Evolutionary conservation across 2,888 invertebrate species (phyloP), one percentile per base, ranked within the genome.

Genomic region (Tineola bisselliella): DNA sequence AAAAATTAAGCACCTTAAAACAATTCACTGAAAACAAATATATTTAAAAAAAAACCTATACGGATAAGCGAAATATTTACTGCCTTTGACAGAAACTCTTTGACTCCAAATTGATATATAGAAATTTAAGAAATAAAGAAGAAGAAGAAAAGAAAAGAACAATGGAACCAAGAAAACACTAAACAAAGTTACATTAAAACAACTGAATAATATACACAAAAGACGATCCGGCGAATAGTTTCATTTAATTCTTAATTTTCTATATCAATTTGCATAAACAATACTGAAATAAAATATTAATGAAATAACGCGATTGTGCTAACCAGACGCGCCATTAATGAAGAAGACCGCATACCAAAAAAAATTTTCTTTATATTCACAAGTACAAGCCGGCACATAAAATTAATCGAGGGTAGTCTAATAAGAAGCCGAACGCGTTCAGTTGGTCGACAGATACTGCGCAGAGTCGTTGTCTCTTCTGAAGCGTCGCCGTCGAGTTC

Each of bases 221-320:
- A 25, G 25, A 25, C 25, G 25, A 25, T 25, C 25, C 6, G 6
- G 25, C 6, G 2, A 4, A 25, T n/a, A 25, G 6, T 25, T 25
- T 25, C 25, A 25, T 4, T 25, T 25, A 25, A 2, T 25, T 25
- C 25, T 25, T 25, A 25, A 25, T 25, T 25, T 25, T 25, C 25
- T 25, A 25, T 25, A 25, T 6, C 6, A 25, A 25, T 25, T 25
- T 25, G 25, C 6, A 25, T 4, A 25, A 25, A 25, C n/a, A 31
- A 31, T 31, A 31, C 31, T 31, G 31, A 31, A 31, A 31, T 5
- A 31, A 38, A n/a, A 6, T 38, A 15, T 48, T 17, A 48, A 48
- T 48, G n/a, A 48, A 48, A 48, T 48, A 48, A 48, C 17, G 48
- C 48, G 48, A 48, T 48, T 48, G 48, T 48, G 48, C 48, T 48